A percentile compares a stretch with the other conserved stretches of the same genome.
These are phyloP conservation scores for Rhodeus uyekii DNA, from an alignment of 2,797 vertebrate species.

Conservation along the genomic window DNA sequence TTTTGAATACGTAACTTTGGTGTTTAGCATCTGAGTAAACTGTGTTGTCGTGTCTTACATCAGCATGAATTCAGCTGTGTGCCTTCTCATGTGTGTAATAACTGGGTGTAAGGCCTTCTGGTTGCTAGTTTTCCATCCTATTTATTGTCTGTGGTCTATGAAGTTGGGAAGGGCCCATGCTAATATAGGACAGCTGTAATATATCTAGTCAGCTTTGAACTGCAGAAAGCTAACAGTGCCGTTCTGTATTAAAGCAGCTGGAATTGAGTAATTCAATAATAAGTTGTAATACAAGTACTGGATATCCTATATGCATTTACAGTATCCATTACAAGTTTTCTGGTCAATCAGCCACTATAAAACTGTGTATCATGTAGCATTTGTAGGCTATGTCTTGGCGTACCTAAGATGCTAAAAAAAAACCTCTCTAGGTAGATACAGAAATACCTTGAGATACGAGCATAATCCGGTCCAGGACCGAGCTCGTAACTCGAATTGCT, in stretches of 20 bases:
- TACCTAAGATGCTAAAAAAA: not conserved
- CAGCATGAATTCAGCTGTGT: conserved; percentile 4
- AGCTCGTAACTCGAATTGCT: too few species aligned
- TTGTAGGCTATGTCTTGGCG: not conserved
- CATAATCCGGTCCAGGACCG: too few species aligned
- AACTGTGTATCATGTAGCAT: conserved; percentile 1
- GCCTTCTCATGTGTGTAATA: conserved; percentile 41
- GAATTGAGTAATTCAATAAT: conserved; percentile 3
- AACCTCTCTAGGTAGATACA: not conserved
- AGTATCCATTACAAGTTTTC: conserved; percentile 23
- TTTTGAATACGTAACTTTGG: not conserved
- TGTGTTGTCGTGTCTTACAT: conserved; percentile 8
- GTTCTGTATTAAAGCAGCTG: conserved; percentile 26
- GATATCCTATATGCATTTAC: conserved; percentile 10
- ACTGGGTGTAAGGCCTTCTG: conserved; percentile 17
- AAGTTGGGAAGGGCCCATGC: conserved; percentile 30
- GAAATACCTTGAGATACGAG: too few species aligned
- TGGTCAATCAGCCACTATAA: conserved; percentile 16
- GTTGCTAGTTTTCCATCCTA: conserved; percentile 41
- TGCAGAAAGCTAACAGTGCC: conserved; percentile 24
- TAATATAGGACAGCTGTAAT: conserved; percentile 44
- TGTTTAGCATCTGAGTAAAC: not conserved
- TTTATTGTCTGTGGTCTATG: conserved; percentile 43
- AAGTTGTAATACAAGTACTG: conserved; percentile 30
- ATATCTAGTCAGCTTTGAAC: conserved; percentile 42